Base-by-base conservation (phyloP, 2,888 invertebrate genomes). In the Lamproptera curius region DNA sequence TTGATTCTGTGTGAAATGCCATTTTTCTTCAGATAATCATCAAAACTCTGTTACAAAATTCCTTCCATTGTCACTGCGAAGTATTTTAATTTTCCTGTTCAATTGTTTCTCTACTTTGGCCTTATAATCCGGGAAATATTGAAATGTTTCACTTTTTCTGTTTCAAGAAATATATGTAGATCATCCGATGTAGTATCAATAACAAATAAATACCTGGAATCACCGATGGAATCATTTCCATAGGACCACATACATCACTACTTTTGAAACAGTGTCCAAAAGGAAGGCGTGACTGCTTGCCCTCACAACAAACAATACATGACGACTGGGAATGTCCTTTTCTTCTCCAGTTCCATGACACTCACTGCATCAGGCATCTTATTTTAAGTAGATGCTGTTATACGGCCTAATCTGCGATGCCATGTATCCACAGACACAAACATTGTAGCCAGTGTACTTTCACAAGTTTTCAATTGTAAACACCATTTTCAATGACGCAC, bases 281-380 rank as follows among this genome's bases (percentile, higher is more conserved):
- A 16, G 65, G 61, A 50, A 58, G 42, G 5, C 63, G 42, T 1
- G 37, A 31, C 46, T 67, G 65, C 44, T 65, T 66, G 8, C 62
- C 62, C 56, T 64, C 52, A 43, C 62, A 58, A 51, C 56, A 47
- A 15, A 42, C 50, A 11, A 20, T 14, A 35, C 43, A 43, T 51
- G n/a, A n/a, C n/a, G n/a, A n/a, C n/a, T n/a, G n/a, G n/a, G n/a
- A n/a, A n/a, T n/a, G n/a, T n/a, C n/a, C n/a, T n/a, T 26, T 15
- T 23, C 4, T 23, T 23, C 23, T 23, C 8, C 8, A 6, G 23
- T 23, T 23, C 23, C 23, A 23, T 8, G 23, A 4, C 23, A 23
- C 23, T 23, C 23, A 23, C 8, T 23, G 23, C 23, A 23, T 8
- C n/a, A n/a, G 9, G n/a, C 2, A 10, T 28, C 20, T 20, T 20